These are phyloP conservation scores for Scelioninae gen. 2 DNA, from an alignment of 2,888 invertebrate species.

Conservation along the genomic window DNA sequence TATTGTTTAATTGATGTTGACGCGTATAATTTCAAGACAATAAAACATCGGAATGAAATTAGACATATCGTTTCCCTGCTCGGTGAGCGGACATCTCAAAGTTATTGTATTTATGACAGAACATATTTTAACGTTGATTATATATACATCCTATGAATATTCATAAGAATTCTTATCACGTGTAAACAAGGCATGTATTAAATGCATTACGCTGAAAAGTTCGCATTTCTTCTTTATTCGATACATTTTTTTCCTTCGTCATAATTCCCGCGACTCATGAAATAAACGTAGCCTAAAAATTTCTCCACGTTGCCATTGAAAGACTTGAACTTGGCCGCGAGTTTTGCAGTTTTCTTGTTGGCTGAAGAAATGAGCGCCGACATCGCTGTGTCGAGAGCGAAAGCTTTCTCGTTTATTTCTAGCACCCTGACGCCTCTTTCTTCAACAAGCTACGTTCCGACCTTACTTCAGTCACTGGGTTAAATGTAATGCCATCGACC, in stretches of 20 bases:
- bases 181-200: slow-evolving; percentile 33
- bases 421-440: slow-evolving; percentile 68
- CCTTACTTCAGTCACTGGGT: slow-evolving; percentile 68
- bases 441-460: slow-evolving; percentile 63
- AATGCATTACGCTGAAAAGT: no score
- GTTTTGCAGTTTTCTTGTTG: slow-evolving; percentile 72
- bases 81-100: slow-evolving; percentile 22
- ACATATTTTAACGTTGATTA: slow-evolving; percentile 46
- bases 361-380: slow-evolving; percentile 61
- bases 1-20: slow-evolving; percentile 9
- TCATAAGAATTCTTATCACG: slow-evolving; percentile 32
- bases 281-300: slow-evolving; percentile 27
- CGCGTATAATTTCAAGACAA: slow-evolving; percentile 27
- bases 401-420: slow-evolving; percentile 73
- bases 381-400: slow-evolving; percentile 70
- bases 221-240: no score
- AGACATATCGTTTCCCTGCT: slow-evolving; percentile 23
- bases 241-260: no score
- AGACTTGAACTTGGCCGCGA: slow-evolving; percentile 74
- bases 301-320: slow-evolving; percentile 56
- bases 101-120: slow-evolving; percentile 45
- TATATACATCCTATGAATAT: slow-evolving; percentile 49
- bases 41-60: slow-evolving; percentile 37
- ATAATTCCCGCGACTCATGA: not conserved
- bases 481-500: slow-evolving; percentile 66